phyloP scores from a whole-genome alignment of 2,888 invertebrate species.

The Callosobruchus maculatus region DNA sequence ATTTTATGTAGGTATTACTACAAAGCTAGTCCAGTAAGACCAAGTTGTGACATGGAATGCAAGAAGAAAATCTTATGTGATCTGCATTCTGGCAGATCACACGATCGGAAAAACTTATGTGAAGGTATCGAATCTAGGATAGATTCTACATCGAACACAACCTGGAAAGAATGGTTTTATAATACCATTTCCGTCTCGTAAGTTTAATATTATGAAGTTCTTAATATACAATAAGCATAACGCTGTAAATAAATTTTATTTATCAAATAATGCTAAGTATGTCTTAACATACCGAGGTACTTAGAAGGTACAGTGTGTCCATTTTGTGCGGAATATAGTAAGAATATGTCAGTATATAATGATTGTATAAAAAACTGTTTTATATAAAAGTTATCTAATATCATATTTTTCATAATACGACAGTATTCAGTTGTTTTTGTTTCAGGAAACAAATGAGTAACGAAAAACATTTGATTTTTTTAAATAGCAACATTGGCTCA shows the following conservation, averaged over 20 bases:
- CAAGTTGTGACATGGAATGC: constrained; percentile 79
- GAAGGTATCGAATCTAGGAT: constrained; percentile 80
- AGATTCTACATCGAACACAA: constrained; percentile 69
- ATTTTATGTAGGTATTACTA: constrained; percentile 72
- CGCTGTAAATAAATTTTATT: background rate
- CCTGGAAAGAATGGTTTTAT: constrained; percentile 86
- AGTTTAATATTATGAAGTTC: constrained; percentile 51
- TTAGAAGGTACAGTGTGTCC: too few relatives aligned
- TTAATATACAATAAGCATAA: background rate
- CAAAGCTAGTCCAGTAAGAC: constrained; percentile 83
- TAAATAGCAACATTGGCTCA: too few relatives aligned
- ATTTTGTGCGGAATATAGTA: too few relatives aligned
- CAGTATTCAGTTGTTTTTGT: too few relatives aligned
- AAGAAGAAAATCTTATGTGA: constrained; percentile 83
- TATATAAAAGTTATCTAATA: too few relatives aligned
- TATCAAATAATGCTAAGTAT: too few relatives aligned
- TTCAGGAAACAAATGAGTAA: too few relatives aligned
- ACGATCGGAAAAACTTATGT: constrained; percentile 79
- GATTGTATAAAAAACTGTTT: too few relatives aligned
- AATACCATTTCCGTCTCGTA: constrained; percentile 85
- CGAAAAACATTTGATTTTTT: too few relatives aligned
- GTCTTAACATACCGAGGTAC: too few relatives aligned
- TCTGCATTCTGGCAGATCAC: constrained; percentile 80
- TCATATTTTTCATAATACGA: too few relatives aligned
- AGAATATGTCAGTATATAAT: too few relatives aligned